These are phyloP conservation scores for Petaurus breviceps DNA, from an alignment of 2,113 vertebrate genomes.

Conservation along the genomic window DNA sequence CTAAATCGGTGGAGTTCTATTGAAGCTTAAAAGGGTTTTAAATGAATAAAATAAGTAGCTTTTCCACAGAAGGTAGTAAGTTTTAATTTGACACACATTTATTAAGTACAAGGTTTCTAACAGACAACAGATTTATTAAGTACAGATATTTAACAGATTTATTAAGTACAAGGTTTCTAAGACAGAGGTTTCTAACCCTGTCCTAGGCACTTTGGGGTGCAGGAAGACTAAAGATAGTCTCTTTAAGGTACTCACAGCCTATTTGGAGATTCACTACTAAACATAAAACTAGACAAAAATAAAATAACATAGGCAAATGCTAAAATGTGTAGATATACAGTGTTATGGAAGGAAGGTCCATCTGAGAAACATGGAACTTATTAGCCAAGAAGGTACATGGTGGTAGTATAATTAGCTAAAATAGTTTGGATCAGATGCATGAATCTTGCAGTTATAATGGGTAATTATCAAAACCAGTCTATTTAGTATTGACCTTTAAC, in stretches of 20 bases:
- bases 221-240: background rate
- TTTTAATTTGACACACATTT: background rate
- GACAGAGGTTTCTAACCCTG: background rate
- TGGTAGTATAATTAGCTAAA: background rate
- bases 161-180: too few species aligned
- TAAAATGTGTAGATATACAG: background rate
- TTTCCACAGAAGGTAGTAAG: background rate
- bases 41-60: background rate
- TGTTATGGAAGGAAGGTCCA: background rate
- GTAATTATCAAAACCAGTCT: background rate
- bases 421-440: background rate
- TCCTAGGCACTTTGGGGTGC: background rate
- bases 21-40: constrained; percentile 10
- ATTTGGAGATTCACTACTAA: background rate
- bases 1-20: background rate
- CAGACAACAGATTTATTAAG: background rate
- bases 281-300: background rate
- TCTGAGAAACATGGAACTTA: background rate
- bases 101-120: too few species aligned
- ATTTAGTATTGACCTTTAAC: background rate
- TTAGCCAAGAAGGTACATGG: background rate
- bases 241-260: background rate
- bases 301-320: background rate
- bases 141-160: background rate
- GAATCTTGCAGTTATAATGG: background rate